phyloP scores from a whole-genome alignment of 2,113 vertebrate genomes.

The Datnioides undecimradiatus region DNA sequence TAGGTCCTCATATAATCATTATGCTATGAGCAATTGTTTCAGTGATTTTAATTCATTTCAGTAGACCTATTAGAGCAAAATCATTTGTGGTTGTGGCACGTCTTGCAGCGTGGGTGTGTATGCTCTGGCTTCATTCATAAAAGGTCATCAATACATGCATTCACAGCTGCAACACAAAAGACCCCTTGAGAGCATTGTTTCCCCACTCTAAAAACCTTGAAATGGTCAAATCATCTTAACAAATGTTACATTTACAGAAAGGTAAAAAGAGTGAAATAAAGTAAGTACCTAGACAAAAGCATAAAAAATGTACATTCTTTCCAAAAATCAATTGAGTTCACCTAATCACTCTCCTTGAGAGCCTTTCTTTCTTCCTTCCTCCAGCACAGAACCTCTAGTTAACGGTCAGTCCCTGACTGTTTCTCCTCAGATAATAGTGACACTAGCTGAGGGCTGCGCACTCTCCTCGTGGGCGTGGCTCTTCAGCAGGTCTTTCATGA shows the following conservation, averaged over 20 bases:
- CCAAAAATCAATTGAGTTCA: slow-evolving; percentile 31
- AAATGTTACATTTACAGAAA: slow-evolving; percentile 65
- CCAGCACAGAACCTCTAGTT: not conserved
- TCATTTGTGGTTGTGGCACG: slow-evolving; percentile 11
- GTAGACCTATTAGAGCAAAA: not conserved
- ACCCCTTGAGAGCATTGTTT: slow-evolving; percentile 24
- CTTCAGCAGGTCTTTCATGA: slow-evolving; percentile 95
- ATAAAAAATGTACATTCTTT: slow-evolving; percentile 73
- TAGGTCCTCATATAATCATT: not conserved
- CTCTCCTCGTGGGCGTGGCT: slow-evolving; percentile 93
- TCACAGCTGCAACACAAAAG: slow-evolving; percentile 53
- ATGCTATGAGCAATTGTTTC: not conserved
- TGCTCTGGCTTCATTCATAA: slow-evolving; percentile 59
- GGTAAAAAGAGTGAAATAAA: slow-evolving; percentile 59
- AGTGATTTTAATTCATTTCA: not conserved
- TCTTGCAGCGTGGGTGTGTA: slow-evolving; percentile 29
- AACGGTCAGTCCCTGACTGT: slow-evolving; percentile 15
- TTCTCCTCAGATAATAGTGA: slow-evolving; percentile 94
- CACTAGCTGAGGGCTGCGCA: slow-evolving; percentile 89
- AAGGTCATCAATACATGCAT: slow-evolving; percentile 69
- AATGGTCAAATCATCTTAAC: slow-evolving; percentile 53
- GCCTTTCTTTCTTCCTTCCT: not conserved
- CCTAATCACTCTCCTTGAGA: not conserved
- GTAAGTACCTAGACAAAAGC: slow-evolving; percentile 53
- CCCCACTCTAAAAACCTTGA: slow-evolving; percentile 31